Conservation (phyloP, 2,113 vertebrate genomes). For the Pygoscelis antarcticus region DNA sequence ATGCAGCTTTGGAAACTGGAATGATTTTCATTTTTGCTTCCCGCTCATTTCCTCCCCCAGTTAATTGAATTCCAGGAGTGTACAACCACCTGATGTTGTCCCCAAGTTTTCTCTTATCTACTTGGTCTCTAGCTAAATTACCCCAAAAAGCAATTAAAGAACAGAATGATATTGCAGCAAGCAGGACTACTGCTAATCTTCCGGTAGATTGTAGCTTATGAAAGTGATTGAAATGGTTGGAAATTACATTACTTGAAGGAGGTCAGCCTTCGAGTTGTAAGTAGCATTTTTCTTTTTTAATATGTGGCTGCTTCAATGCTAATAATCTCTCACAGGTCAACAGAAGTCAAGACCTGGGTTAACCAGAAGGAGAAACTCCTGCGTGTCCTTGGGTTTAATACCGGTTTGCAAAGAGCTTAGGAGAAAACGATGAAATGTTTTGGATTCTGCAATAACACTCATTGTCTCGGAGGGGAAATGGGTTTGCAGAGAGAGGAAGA, state of each 20-base stretch:
- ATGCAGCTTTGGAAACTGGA: background rate
- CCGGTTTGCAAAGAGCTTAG: background rate
- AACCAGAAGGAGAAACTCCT: conserved; percentile 52
- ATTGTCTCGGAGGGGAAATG: background rate
- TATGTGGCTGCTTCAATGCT: background rate
- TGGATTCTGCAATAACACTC: background rate
- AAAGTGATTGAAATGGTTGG: conserved; percentile 5
- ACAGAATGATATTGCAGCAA: background rate
- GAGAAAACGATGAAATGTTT: background rate
- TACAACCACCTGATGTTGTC: background rate
- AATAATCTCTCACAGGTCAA: conserved; percentile 8
- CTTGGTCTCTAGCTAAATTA: conserved; percentile 4
- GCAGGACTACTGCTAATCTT: background rate
- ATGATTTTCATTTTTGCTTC: background rate
- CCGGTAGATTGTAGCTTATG: background rate
- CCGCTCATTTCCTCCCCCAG: background rate
- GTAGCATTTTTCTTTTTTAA: background rate
- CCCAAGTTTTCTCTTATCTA: background rate
- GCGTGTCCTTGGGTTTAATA: background rate
- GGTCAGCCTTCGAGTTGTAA: background rate
- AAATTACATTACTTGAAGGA: background rate
- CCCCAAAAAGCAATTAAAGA: background rate
- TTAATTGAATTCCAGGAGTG: background rate
- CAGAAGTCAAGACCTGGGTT: conserved; percentile 34
- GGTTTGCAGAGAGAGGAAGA: background rate